Base-by-base conservation (phyloP, 2,113 vertebrate species). In the Tricholaema leucomelas region DNA sequence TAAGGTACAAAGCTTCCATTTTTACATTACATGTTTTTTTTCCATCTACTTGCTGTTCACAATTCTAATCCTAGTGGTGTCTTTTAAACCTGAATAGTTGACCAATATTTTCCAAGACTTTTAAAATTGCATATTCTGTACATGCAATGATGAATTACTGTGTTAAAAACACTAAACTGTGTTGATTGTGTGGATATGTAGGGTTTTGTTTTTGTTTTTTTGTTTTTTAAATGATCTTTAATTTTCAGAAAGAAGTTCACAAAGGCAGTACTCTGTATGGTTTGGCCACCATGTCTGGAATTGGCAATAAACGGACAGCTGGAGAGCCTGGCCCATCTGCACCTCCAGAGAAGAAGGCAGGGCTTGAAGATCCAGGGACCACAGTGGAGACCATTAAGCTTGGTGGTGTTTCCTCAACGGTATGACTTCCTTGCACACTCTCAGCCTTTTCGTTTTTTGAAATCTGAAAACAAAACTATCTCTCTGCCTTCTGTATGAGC, bases 341-440 rank as follows among this genome's bases (percentile, higher is more conserved):
- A 8, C 98, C 98, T 48, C 98, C 98, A 0, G 99, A 99, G 94
- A 99, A 99, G 95, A 98, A 98, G 54, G 77, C 97, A 2, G 96
- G 97, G 15, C 98, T 98, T 81, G 99, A 99, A 73, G 98, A 99
- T 69, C 97, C 98, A 1, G 98, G 98, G 81, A 99, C 99, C 35
- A 99, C 99, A 2, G 99, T 99, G 96, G 99, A 99, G 94, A 99
- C 99, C 2, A 99, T 99, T 96, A 99, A 99, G 90, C 98, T 99
- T 19, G 99, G 99, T 58, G 98, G 99, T 5, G 98, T 99, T 92
- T 99, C 98, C 77, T 99, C 98, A 95, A 98, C 98, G 40, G 99
- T 99, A 95, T 11, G 91, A 88, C 40, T 58, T 69, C 15, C 14
- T 66, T 59, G 5, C 12, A 9, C 8, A 28, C 1, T 4, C 5